phyloP scores from a whole-genome alignment of 1,140 invertebrate species.

The Drosophila orosa region DNA sequence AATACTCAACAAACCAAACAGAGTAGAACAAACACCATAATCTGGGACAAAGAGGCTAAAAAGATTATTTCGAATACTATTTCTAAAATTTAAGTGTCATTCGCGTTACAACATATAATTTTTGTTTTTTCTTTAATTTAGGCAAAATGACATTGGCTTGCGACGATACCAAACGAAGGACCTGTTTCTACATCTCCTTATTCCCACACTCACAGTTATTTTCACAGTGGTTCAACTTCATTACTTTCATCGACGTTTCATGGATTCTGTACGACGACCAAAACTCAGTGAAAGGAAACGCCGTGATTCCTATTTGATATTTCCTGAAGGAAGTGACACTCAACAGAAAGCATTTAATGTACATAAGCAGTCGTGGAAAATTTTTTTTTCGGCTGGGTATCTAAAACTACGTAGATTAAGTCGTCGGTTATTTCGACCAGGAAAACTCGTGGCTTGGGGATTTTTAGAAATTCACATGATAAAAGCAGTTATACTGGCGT shows the following conservation, averaged over 20 bases:
- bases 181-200: constrained; percentile 94
- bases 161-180: constrained; percentile 94
- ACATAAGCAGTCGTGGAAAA: constrained; percentile 37
- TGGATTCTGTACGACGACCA: constrained; percentile 61
- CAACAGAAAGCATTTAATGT: background rate
- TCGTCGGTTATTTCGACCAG: constrained; percentile 49
- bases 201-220: constrained; percentile 96
- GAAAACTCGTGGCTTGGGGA: constrained; percentile 86
- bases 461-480: constrained; percentile 96
- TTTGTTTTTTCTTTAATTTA: constrained; percentile 82
- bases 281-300: constrained; percentile 2
- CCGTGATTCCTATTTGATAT: background rate
- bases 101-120: too few species aligned
- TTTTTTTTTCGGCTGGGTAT: constrained; percentile 27
- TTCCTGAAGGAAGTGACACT: background rate
- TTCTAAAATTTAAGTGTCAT: too few species aligned
- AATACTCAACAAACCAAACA: too few species aligned
- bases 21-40: too few species aligned
- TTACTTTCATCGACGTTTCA: constrained; percentile 92
- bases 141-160: constrained; percentile 96
- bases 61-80: too few species aligned
- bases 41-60: too few species aligned
- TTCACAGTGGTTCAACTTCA: constrained; percentile 98
- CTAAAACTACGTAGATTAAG: constrained; percentile 19
- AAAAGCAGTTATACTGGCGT: constrained; percentile 92